Evolutionary conservation across 2,888 invertebrate species (phyloP).

Genomic region (Lasioglossum figueresi): DNA sequence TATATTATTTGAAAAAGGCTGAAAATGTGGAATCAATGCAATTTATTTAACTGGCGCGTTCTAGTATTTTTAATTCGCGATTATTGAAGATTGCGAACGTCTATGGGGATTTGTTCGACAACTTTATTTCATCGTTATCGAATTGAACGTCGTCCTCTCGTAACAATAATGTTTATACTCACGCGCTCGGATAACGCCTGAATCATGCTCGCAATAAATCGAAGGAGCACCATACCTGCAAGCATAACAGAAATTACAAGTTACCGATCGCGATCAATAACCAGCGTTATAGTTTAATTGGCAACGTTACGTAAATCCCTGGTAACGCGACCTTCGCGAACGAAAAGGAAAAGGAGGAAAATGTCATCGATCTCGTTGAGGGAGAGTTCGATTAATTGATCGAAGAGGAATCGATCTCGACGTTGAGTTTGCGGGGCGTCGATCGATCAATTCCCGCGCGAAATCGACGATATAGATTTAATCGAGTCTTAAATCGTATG

Average conservation of each 20-base stretch:
- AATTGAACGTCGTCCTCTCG: background rate
- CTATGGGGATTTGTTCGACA: too few relatives aligned
- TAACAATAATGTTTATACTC: background rate
- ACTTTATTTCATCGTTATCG: background rate
- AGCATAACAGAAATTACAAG: background rate
- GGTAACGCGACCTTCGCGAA: background rate
- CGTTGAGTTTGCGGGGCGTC: background rate
- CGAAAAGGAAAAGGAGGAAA: background rate
- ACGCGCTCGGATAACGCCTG: background rate
- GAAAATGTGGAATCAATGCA: too few relatives aligned
- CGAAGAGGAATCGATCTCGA: background rate
- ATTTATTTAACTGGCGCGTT: too few relatives aligned
- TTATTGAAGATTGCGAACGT: too few relatives aligned
- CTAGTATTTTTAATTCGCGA: too few relatives aligned
- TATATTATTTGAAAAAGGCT: too few relatives aligned
- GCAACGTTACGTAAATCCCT: background rate
- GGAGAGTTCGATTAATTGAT: background rate
- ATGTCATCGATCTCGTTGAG: background rate
- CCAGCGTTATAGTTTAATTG: background rate
- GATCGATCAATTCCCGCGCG: background rate
- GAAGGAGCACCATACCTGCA: background rate
- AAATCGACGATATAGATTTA: conserved; percentile 33
- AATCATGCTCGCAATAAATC: background rate
- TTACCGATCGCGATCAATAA: background rate
- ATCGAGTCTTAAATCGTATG: conserved; percentile 30